Evolutionary conservation across 2,113 vertebrate genomes (phyloP), one percentile per base, ranked within the genome.

Genomic region (Poeciliopsis turrubarensis): DNA sequence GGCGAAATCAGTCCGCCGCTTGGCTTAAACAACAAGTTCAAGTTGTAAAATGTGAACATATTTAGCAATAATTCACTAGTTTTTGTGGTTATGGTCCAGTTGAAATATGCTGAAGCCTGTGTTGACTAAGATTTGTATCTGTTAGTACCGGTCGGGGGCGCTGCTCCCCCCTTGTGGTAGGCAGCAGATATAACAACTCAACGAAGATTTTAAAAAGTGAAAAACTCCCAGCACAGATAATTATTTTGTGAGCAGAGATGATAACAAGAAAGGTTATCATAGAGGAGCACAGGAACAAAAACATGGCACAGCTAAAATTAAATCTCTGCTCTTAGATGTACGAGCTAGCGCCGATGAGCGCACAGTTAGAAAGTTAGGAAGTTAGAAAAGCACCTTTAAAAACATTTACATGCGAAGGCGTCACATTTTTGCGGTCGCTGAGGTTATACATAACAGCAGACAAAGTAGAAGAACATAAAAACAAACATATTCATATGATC

Each of bases 21-120:
- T 71, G 77, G 68, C 68, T 34, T 72, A 63, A 17, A 72, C 26
- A n/a, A 30, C 54, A 65, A 75, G 73, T 72, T 70, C 54, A 77
- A 64, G 60, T 74, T 10, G 25, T 10, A 57, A 25, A 11, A 3
- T 10, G 22, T n/a, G 25, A 57, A 57, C 19, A 57, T 57, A 57
- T 22, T n/a, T 57, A 10, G 1, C 51, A n/a, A 57, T 3, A 47
- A 47, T 47, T 47, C 15, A 47, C 44, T 47, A 19, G 17, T 5
- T 47, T 47, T 47, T 19, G 44, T 54, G 17, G 17, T n/a, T n/a
- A 5, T 8, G 51, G 25, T 57, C 19, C 25, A 57, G 51, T 25
- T 25, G 51, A 57, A n/a, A 57, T n/a, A 2, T 25, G 51, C 9
- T n/a, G 3, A 8, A 57, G 9, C 22, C 7, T 54, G 51, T 54